phyloP scores from a whole-genome alignment of 2,113 vertebrate species.

The Bubo bubo region DNA sequence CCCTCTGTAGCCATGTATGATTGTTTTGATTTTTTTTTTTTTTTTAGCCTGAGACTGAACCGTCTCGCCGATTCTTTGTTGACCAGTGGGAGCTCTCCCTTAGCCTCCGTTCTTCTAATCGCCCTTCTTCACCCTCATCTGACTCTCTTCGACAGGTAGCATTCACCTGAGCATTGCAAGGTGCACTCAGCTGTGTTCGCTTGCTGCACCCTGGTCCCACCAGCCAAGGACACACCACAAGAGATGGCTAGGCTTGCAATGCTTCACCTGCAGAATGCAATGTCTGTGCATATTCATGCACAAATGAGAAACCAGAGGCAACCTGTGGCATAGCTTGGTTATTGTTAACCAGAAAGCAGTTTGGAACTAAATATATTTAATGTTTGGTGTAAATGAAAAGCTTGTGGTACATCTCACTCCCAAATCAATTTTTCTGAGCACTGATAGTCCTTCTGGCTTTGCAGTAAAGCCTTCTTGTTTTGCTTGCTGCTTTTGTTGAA shows the following conservation, averaged over 20 bases:
- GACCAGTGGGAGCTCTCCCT: slow-evolving; percentile 88
- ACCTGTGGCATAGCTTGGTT: not conserved
- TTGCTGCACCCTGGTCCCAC: not conserved
- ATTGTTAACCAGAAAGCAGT: not conserved
- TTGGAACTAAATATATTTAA: not conserved
- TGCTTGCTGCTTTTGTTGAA: not conserved
- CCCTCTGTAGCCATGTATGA: not conserved
- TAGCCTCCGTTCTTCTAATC: slow-evolving; percentile 75
- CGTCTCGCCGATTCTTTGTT: slow-evolving; percentile 84
- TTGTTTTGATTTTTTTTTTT: slow-evolving; percentile 66
- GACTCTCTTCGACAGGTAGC: slow-evolving; percentile 91
- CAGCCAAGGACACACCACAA: not conserved
- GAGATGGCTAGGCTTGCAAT: not conserved
- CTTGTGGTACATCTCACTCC: not conserved
- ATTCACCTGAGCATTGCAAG: not conserved
- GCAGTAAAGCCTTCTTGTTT: not conserved
- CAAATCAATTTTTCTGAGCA: not conserved
- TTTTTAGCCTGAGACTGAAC: slow-evolving; percentile 84
- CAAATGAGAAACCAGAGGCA: not conserved
- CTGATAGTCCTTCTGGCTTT: not conserved
- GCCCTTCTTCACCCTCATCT: slow-evolving; percentile 80
- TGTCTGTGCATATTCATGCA: not conserved
- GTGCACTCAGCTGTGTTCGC: slow-evolving; percentile 11
- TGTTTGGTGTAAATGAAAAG: not conserved
- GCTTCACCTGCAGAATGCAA: not conserved